These are phyloP conservation scores for Meloidogyne floridensis DNA, from an alignment of 1,140 invertebrate genomes.

Conservation along the genomic window DNA sequence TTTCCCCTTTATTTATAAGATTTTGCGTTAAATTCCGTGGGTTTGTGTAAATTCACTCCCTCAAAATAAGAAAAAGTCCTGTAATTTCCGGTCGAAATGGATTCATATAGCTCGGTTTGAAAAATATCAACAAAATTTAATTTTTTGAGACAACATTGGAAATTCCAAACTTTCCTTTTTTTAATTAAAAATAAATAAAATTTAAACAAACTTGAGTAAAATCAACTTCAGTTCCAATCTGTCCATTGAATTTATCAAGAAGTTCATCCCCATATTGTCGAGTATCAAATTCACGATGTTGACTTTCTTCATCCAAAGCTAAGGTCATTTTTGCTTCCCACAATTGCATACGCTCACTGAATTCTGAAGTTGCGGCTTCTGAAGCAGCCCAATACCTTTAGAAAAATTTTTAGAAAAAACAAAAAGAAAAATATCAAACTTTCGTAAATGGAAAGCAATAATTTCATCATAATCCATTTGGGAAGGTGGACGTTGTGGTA, in stretches of 20 bases:
- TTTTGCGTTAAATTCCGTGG: no score
- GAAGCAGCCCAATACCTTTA: constrained; percentile 44
- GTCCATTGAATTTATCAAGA: constrained; percentile 32
- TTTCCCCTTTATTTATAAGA: not conserved
- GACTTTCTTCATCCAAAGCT: constrained; percentile 45
- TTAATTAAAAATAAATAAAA: not conserved
- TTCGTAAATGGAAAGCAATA: constrained; percentile 40
- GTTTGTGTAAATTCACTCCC: no score
- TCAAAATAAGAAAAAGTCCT: no score
- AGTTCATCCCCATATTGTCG: constrained; percentile 40
- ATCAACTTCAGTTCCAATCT: constrained; percentile 22
- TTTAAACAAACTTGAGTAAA: constrained; percentile 13
- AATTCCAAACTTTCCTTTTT: no score
- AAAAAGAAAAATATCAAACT: constrained; percentile 8
- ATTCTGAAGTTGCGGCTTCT: constrained; percentile 41
- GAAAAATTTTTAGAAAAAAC: not conserved
- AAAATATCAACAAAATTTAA: no score
- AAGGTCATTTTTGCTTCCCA: constrained; percentile 51
- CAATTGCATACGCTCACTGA: constrained; percentile 39
- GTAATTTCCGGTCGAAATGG: no score
- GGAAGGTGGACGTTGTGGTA: constrained; percentile 19
- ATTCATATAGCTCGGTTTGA: no score
- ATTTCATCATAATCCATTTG: constrained; percentile 47
- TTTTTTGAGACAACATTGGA: no score
- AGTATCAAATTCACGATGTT: constrained; percentile 43